Base-by-base conservation (phyloP, 2,888 invertebrate genomes). In the Ochropleura leucogaster region DNA sequence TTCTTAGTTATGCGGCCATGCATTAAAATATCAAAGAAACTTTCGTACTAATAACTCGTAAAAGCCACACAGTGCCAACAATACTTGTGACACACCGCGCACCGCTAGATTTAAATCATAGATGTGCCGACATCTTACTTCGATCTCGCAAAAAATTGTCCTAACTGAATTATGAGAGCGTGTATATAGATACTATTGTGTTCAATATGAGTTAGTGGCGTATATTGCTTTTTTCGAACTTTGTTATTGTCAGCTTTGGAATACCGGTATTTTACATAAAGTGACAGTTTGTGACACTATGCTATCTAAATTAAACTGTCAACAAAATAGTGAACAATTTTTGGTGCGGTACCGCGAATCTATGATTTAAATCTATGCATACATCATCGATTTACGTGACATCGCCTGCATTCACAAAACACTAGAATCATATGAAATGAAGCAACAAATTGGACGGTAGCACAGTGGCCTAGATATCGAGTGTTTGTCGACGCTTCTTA, bases 401-500 rank as follows among this genome's bases (percentile, higher is more conserved):
- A 53, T 62, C 6, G 84, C 20, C 64, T 85, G 75, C 59, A 65
- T 70, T 53, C 67, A 72, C 68, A 46, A 67, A 67, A 68, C 55
- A 57, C 66, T 74, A 68, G 77, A 74, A 55, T 72, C 71, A 62
- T 57, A 69, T 63, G 79, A 86, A 84, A 84, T 88, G 82, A 87
- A 88, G 87, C 84, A 86, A 88, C 84, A 81, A 81, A 79, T 73
- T 81, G 77, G 79, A 75, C 68, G 30, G 63, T 74, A 82, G 66
- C 87, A 82, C 78, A 82, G 82, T 92, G 91, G 88, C 93, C 94
- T 89, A 93, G 87, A 90, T 93, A 92, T 92, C 91, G 81, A 92
- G 92, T 92, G 92, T 91, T 91, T 94, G 93, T 95, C 94, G 91
- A 91, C 93, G 89, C 89, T 81, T 93, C 91, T 92, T 93, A 94